Percentiles rank a stretch among this genome's conserved stretches.
These are phyloP conservation scores for Tetraneura akinire DNA, from an alignment of 1,140 invertebrate genomes.

Conservation along the genomic window DNA sequence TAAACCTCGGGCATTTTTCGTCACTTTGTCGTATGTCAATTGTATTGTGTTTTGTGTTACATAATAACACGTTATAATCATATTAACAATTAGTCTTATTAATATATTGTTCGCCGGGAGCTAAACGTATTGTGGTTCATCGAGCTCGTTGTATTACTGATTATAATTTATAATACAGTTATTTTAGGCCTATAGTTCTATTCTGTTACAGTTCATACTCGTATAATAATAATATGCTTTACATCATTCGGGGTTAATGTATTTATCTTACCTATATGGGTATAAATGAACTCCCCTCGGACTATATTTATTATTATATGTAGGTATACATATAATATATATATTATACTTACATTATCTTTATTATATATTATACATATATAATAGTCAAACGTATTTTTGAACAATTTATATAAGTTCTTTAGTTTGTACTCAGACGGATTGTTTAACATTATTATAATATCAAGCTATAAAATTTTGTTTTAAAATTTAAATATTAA, in stretches of 20 bases:
- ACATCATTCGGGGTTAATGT: background rate
- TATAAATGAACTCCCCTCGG: background rate
- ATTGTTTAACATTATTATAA: background rate
- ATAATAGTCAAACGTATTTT: too few relatives aligned
- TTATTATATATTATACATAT: background rate
- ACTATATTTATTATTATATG: background rate
- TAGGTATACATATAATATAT: too few relatives aligned
- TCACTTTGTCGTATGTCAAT: conserved; percentile 8
- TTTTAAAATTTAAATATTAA: too few relatives aligned
- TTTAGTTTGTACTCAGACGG: background rate
- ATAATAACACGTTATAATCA: conserved; percentile 1
- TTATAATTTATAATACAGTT: conserved; percentile 4
- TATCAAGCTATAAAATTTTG: background rate
- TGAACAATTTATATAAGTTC: conserved; percentile 13
- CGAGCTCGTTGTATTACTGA: background rate
- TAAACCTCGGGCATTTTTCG: conserved; percentile 13
- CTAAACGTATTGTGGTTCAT: background rate
- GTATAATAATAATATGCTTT: background rate
- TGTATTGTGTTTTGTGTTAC: too few relatives aligned
- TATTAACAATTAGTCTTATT: conserved; percentile 33
- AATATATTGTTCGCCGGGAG: conserved; percentile 5
- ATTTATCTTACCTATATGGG: background rate
- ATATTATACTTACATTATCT: background rate
- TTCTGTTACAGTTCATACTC: background rate
- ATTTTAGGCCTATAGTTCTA: conserved; percentile 5